Evolutionary conservation across 2,888 invertebrate genomes (phyloP).

Genomic region (Ormyrus nitidulus): DNA sequence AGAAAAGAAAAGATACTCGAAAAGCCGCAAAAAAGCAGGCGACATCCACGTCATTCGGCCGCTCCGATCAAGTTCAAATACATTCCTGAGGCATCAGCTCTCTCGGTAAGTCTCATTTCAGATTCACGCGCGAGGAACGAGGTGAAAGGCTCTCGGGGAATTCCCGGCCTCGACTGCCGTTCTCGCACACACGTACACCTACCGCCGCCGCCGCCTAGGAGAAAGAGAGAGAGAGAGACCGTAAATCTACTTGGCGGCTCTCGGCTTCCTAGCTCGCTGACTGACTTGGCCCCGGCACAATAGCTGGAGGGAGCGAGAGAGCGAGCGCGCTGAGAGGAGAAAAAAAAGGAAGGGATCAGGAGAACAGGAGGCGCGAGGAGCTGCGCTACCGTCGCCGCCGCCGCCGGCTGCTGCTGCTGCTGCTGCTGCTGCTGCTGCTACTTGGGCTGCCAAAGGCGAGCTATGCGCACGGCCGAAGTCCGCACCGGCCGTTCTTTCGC

Average conservation of each 20-base stretch:
- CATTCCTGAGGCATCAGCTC: slow-evolving; percentile 13
- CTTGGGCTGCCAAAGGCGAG: slow-evolving; percentile 59
- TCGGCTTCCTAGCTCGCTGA: no score
- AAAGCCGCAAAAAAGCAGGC: no score
- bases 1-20: no score
- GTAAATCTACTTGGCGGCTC: not conserved
- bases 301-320: no score
- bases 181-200: not conserved
- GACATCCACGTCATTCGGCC: no score
- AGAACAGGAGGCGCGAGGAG: slow-evolving; percentile 53
- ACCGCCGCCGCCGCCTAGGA: not conserved
- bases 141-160: slow-evolving; percentile 42
- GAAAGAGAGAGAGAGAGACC: not conserved
- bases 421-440: not conserved
- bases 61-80: slow-evolving; percentile 8
- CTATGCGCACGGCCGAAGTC: slow-evolving; percentile 72
- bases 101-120: slow-evolving; percentile 35
- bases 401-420: not conserved
- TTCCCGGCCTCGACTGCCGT: slow-evolving; percentile 12
- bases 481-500: slow-evolving; percentile 69
- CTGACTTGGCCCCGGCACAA: no score
- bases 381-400: not conserved
- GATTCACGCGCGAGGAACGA: slow-evolving; percentile 37
- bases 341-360: slow-evolving; percentile 42
- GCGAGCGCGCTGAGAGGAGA: no score